Evolutionary conservation across 2,797 vertebrate species (phyloP).

Genomic region (Pogoniulus pusillus): DNA sequence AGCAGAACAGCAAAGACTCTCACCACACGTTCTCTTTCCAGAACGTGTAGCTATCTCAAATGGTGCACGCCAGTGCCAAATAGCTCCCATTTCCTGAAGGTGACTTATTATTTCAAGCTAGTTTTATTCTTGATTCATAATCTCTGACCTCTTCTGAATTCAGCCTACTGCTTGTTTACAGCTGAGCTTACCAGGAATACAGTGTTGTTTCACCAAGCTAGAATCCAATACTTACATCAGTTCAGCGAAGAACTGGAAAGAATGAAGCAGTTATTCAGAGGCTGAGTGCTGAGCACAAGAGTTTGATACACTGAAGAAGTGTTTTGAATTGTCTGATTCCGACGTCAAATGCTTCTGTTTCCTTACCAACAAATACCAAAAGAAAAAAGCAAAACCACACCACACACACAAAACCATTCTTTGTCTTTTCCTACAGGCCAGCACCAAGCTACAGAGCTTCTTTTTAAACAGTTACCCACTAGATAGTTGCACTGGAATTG

Average conservation of each 20-base stretch:
- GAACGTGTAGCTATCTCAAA: background rate
- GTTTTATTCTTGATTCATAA: background rate
- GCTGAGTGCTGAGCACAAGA: background rate
- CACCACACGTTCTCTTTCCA: background rate
- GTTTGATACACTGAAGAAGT: background rate
- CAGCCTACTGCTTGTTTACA: background rate
- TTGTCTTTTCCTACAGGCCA: background rate
- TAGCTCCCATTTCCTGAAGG: background rate
- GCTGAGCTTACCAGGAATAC: background rate
- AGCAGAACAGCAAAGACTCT: background rate
- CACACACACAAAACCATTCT: background rate
- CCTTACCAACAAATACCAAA: background rate
- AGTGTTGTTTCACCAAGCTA: background rate
- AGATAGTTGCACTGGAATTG: background rate
- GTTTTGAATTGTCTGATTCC: background rate
- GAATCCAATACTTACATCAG: background rate
- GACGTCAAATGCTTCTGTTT: background rate
- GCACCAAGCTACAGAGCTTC: background rate
- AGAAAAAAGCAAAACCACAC: no score
- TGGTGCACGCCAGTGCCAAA: no score
- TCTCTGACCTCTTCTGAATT: background rate
- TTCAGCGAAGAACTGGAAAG: background rate
- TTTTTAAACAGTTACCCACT: background rate
- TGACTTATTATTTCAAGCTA: background rate
- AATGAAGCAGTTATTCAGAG: background rate